Conservation (phyloP, 2,113 vertebrate species). For the Amia ocellicauda region DNA sequence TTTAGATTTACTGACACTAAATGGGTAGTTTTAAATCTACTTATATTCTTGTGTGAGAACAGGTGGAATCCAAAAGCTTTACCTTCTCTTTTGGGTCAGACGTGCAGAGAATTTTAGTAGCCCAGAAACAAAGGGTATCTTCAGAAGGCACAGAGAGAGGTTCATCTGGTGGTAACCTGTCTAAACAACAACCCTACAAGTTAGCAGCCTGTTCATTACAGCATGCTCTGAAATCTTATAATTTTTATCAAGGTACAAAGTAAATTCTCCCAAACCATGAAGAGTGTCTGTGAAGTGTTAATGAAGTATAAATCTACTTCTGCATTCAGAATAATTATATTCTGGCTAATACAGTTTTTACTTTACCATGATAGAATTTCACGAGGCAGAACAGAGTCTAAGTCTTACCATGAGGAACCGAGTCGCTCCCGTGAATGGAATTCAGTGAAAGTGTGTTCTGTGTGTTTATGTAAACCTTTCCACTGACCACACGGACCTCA, state of each 20-base stretch:
- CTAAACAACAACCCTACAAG: constrained; percentile 19
- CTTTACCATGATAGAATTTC: neutral
- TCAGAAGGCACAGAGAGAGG: constrained; percentile 27
- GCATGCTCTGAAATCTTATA: neutral
- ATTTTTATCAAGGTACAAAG: too few species aligned
- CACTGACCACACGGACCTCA: constrained; percentile 46
- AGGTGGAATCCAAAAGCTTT: too few species aligned
- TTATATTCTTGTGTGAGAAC: too few species aligned
- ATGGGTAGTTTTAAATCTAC: too few species aligned
- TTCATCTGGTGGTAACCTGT: constrained; percentile 14
- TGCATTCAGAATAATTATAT: too few species aligned
- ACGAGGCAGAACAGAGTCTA: neutral
- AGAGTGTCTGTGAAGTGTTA: too few species aligned
- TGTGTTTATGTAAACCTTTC: constrained; percentile 51
- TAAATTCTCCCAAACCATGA: too few species aligned
- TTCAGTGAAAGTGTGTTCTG: constrained; percentile 41
- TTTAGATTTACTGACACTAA: too few species aligned
- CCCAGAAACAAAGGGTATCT: constrained; percentile 51
- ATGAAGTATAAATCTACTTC: too few species aligned
- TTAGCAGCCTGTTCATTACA: neutral
- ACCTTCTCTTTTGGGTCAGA: constrained; percentile 57
- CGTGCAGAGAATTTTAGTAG: constrained; percentile 51
- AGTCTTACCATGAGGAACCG: constrained; percentile 30
- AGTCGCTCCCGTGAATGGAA: constrained; percentile 30
- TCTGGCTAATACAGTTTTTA: too few species aligned